A percentile compares a stretch with the other conserved stretches of the same genome.
phyloP scores from a whole-genome alignment of 2,797 vertebrate genomes.

The Melanotaenia parkinsoni region DNA sequence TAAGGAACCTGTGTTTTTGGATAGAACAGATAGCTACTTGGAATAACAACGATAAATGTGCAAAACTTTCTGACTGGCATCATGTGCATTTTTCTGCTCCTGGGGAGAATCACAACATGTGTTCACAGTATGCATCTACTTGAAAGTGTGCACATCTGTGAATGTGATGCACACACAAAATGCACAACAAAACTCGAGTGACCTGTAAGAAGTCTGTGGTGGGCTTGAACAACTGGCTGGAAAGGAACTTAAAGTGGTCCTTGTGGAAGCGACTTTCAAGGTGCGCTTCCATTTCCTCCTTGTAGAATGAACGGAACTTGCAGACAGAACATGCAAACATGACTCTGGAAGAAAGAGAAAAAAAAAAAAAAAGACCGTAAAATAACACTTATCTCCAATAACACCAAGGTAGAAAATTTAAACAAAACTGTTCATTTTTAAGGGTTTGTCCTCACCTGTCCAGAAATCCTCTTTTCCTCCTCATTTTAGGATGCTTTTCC shows the following conservation, averaged over 20 bases:
- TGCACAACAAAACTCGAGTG: neutral
- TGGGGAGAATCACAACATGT: neutral
- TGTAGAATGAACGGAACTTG: slow-evolving; percentile 94
- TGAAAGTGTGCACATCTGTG: neutral
- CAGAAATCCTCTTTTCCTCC: slow-evolving; percentile 91
- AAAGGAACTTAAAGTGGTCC: slow-evolving; percentile 92
- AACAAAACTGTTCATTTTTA: neutral
- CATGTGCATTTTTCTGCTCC: neutral
- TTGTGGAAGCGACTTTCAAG: slow-evolving; percentile 95
- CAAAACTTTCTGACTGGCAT: neutral
- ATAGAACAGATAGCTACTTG: neutral
- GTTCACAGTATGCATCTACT: neutral
- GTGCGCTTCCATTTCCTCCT: slow-evolving; percentile 91
- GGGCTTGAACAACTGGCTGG: slow-evolving; percentile 90
- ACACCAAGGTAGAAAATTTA: neutral
- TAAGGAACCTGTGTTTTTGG: neutral
- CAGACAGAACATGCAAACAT: slow-evolving; percentile 94
- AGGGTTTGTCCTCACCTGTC: slow-evolving; percentile 84
- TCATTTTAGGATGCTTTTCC: slow-evolving; percentile 84
- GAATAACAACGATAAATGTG: neutral
- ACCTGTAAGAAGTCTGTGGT: slow-evolving; percentile 95
- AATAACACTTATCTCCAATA: neutral
- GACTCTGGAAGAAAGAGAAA: slow-evolving; percentile 78
- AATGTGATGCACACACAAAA: neutral
- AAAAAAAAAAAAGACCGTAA: neutral